A percentile compares a stretch with the other conserved stretches of the same genome.
Evolutionary conservation across 2,113 vertebrate genomes (phyloP).

Genomic region (Chionis minor): DNA sequence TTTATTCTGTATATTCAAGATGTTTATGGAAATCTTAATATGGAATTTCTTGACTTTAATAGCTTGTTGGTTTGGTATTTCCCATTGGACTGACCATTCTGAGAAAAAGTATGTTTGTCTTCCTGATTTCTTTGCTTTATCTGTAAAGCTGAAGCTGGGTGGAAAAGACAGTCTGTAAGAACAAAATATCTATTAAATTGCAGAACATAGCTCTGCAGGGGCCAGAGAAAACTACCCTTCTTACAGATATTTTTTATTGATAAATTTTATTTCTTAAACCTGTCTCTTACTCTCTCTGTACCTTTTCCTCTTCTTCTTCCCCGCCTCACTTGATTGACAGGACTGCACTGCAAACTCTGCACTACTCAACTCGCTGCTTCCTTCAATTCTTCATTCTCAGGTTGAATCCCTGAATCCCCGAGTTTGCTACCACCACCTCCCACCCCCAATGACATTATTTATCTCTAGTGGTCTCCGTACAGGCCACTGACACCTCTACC

Average conservation of each 20-base stretch:
- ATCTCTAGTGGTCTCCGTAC: background rate
- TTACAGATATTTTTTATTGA: background rate
- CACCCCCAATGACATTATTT: background rate
- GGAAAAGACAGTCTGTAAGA: background rate
- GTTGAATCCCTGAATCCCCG: background rate
- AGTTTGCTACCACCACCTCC: background rate
- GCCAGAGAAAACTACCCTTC: background rate
- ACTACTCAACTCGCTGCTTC: background rate
- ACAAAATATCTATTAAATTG: background rate
- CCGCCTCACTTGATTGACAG: background rate
- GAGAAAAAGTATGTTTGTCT: background rate
- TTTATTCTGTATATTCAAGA: background rate
- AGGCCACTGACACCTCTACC: background rate
- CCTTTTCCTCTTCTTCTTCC: background rate
- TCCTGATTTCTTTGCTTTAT: background rate
- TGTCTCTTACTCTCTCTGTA: background rate
- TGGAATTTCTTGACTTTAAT: background rate
- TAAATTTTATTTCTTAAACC: background rate
- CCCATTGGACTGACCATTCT: background rate
- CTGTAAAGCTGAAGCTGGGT: background rate
- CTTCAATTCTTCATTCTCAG: background rate
- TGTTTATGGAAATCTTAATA: background rate
- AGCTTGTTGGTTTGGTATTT: background rate
- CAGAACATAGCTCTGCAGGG: background rate
- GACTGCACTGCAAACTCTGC: background rate